Evolutionary conservation across 2,888 invertebrate genomes (phyloP).

Genomic region (Tenthredo notha): DNA sequence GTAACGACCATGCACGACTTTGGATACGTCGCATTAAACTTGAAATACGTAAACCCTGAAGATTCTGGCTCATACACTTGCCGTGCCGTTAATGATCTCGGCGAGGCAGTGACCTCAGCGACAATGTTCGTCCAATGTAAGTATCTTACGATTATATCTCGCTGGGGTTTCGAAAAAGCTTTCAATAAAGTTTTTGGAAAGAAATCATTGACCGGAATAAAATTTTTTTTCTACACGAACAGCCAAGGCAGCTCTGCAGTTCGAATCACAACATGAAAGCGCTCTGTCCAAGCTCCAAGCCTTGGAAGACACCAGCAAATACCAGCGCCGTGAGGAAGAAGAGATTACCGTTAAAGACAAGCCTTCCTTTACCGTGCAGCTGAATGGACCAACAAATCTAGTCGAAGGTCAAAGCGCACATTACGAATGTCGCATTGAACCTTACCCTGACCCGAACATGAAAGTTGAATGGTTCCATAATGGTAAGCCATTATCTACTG

Average conservation of each 20-base stretch:
- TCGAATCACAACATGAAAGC: slow-evolving; percentile 94
- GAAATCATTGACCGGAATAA: not conserved
- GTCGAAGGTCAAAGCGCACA: slow-evolving; percentile 95
- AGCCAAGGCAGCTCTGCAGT: slow-evolving; percentile 93
- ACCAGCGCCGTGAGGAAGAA: slow-evolving; percentile 90
- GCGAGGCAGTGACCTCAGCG: slow-evolving; percentile 97
- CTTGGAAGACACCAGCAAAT: slow-evolving; percentile 90
- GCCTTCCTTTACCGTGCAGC: slow-evolving; percentile 91
- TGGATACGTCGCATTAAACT: slow-evolving; percentile 96
- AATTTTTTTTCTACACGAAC: slow-evolving; percentile 64
- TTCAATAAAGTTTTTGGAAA: not conserved
- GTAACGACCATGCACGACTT: slow-evolving; percentile 98
- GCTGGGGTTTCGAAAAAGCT: slow-evolving; percentile 9
- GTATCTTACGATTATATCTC: slow-evolving; percentile 68
- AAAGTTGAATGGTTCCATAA: slow-evolving; percentile 97
- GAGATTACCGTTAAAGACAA: slow-evolving; percentile 90
- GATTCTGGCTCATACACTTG: slow-evolving; percentile 98
- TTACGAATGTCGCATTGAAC: slow-evolving; percentile 95
- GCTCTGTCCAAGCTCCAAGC: slow-evolving; percentile 92
- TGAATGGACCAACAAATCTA: slow-evolving; percentile 92
- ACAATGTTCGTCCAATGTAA: slow-evolving; percentile 93
- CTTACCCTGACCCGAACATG: slow-evolving; percentile 93
- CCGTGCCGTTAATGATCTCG: slow-evolving; percentile 94
- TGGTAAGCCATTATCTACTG: slow-evolving; percentile 91
- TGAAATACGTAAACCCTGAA: slow-evolving; percentile 96